Evolutionary conservation across 2,797 vertebrate species (phyloP), one percentile per base, ranked within the genome.

Genomic region (Xerus rutilus): DNA sequence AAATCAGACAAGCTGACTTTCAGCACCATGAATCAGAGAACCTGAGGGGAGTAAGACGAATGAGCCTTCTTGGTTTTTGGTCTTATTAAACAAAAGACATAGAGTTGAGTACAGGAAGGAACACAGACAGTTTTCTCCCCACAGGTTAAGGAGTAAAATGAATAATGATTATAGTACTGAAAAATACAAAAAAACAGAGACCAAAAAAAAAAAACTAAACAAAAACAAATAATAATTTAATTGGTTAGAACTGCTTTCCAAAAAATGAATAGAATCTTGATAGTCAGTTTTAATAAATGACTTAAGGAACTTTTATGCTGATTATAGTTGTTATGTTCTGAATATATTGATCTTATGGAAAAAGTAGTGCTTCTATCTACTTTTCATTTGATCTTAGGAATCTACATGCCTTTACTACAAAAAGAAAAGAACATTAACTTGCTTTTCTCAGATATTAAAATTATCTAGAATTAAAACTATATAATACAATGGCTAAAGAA

Each of bases 21-120:
- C 76, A 90, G 59, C 17, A 43, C 11, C 45, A 57, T 43, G 77
- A 96, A 77, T n/a, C 72, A 25, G 32, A 92, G 43, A 8, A 67
- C 74, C 88, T 18, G 3, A 94, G 7, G n/a, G 47, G 25, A 91
- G 32, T 45, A 96, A 93, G 88, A 96, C 73, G 69, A 96, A 96
- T 2, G 20, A 73, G 28, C 3, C 17, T 14, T 78, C 73, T 79
- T 96, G 45, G 21, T 17, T 90, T 96, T 79, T 57, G 35, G 23
- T 94, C 91, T 97, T 95, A 96, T 95, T 95, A 97, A 96, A 96
- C 70, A 87, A 81, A n/a, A 95, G 54, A 74, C n/a, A 32, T 1
- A 70, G 74, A 96, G 62, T 30, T 14, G 47, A 49, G 23, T 62
- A 52, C 20, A 76, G 70, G 20, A 10, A 89, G 32, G 5, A 87